Evolutionary conservation across 2,113 vertebrate species (phyloP).

Genomic region (sheep (Ovis aries)): ARS-UI_Ramb_v3.0 NC_056055.1:66902501-66903000

Average conservation of each 20-base stretch:
- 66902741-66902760: background rate
- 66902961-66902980: too few species aligned
- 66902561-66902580: background rate
- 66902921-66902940: too few species aligned
- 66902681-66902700: background rate
- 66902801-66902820: background rate
- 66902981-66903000: too few species aligned
- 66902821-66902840: too few species aligned
- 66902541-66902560: background rate
- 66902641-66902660: background rate
- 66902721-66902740: background rate
- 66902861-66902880: too few species aligned
- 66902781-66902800: background rate
- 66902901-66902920: accelerated
- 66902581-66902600: background rate
- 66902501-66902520: background rate
- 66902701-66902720: background rate
- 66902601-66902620: background rate
- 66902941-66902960: too few species aligned
- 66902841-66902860: too few species aligned
- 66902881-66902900: too few species aligned
- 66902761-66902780: background rate
- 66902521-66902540: background rate
- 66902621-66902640: background rate
- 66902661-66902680: background rate